Conservation (phyloP, 2,888 invertebrate species). For the Cheilosia vernalis region DNA sequence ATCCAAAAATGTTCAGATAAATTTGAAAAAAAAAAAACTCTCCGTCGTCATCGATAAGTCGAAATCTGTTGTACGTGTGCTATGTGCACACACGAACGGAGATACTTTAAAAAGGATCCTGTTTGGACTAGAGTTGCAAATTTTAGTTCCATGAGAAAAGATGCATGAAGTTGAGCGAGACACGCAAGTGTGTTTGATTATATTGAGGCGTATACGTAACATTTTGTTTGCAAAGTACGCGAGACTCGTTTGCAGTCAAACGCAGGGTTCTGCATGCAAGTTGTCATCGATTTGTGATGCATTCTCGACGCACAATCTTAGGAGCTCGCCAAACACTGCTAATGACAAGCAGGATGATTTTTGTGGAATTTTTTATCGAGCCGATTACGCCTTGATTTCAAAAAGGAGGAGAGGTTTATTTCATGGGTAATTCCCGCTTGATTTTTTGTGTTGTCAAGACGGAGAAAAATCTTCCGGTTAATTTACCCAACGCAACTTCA, state of each 20-base stretch:
- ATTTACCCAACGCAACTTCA: no score
- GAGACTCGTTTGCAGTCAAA: background rate
- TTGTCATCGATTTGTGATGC: no score
- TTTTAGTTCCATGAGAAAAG: background rate
- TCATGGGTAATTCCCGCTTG: no score
- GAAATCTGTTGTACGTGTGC: slow-evolving; percentile 18
- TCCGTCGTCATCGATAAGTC: slow-evolving; percentile 21
- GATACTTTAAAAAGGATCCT: background rate
- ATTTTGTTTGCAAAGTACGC: background rate
- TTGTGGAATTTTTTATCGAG: no score
- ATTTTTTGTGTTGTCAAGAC: no score
- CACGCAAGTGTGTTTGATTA: background rate
- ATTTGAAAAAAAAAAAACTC: background rate
- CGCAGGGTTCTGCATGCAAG: no score
- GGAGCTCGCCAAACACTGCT: no score
- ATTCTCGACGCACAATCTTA: no score
- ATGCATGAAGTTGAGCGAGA: background rate
- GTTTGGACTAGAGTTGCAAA: background rate
- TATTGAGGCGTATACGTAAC: background rate
- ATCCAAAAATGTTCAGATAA: slow-evolving; percentile 14
- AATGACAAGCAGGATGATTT: no score
- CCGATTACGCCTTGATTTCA: no score
- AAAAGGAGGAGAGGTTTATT: no score
- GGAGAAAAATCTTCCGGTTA: no score
- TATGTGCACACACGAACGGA: background rate